A percentile compares a stretch with the other conserved stretches of the same genome.
These are phyloP conservation scores for Batillaria attramentaria DNA, from an alignment of 1,140 invertebrate genomes.

Conservation along the genomic window DNA sequence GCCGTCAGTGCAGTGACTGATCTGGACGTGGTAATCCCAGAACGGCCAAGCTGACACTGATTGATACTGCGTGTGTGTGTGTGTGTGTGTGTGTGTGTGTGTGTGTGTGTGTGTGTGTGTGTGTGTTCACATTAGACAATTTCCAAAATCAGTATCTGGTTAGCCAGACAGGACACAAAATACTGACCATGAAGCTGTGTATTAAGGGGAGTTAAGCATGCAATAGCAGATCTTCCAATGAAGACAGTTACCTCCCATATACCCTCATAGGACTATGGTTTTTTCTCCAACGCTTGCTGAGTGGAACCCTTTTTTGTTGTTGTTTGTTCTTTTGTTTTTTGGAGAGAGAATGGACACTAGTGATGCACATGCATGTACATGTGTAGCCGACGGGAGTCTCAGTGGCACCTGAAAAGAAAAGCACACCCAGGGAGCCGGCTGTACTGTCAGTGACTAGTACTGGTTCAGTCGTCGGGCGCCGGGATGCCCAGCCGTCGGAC, in stretches of 20 bases:
- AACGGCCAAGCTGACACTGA: too few relatives aligned
- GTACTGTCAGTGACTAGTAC: too few relatives aligned
- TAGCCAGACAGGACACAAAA: not conserved
- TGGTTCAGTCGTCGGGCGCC: too few relatives aligned
- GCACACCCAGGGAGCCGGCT: too few relatives aligned
- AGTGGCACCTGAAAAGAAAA: too few relatives aligned
- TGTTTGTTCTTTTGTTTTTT: too few relatives aligned
- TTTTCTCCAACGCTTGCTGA: not conserved
- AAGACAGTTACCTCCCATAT: not conserved
- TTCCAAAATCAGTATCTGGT: not conserved
- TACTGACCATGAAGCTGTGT: constrained; percentile 13
- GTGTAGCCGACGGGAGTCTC: too few relatives aligned
- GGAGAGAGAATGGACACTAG: too few relatives aligned
- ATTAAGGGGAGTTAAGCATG: not conserved
- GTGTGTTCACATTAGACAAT: not conserved
- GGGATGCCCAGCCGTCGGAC: too few relatives aligned
- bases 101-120: constrained; percentile 16
- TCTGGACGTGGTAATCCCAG: too few relatives aligned
- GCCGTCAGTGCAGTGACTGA: too few relatives aligned
- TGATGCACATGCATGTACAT: too few relatives aligned
- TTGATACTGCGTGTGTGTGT: not conserved
- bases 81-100: constrained; percentile 8
- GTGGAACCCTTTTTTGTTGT: not conserved
- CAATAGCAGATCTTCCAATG: not conserved
- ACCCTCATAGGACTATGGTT: not conserved